These are phyloP conservation scores for Thymelicus acteon DNA, from an alignment of 2,888 invertebrate species.

Conservation along the genomic window DNA sequence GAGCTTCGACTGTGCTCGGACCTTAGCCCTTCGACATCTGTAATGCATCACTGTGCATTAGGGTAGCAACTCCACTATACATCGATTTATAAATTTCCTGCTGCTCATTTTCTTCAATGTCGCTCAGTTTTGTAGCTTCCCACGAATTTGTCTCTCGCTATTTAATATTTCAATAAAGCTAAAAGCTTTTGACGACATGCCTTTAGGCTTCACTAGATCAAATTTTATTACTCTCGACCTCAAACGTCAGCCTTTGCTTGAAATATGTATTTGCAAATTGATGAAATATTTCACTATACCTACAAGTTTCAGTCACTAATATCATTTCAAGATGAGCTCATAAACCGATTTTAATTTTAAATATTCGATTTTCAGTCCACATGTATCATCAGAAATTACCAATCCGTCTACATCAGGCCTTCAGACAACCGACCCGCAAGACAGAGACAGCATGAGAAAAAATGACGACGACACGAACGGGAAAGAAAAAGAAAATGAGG, in stretches of 20 bases:
- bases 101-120: neutral
- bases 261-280: slow-evolving; percentile 1
- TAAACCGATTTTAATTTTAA: neutral
- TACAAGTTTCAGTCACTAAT: slow-evolving; percentile 3
- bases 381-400: slow-evolving; percentile 76
- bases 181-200: slow-evolving; percentile 19
- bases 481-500: slow-evolving; percentile 64
- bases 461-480: slow-evolving; percentile 66
- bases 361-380: slow-evolving; percentile 68
- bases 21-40: slow-evolving; percentile 17
- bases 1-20: slow-evolving; percentile 21
- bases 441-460: slow-evolving; percentile 72
- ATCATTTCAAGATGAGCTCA: neutral
- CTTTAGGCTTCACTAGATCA: slow-evolving; percentile 9
- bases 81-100: slow-evolving; percentile 7
- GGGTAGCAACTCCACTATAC: slow-evolving; percentile 13
- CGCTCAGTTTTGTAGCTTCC: slow-evolving; percentile 10
- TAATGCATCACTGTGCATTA: slow-evolving; percentile 32
- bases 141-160: slow-evolving; percentile 9
- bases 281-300: slow-evolving; percentile 1
- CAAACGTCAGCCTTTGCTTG: slow-evolving; percentile 12
- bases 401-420: slow-evolving; percentile 80
- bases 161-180: slow-evolving; percentile 11
- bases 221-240: slow-evolving; percentile 5
- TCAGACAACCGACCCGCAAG: slow-evolving; percentile 54